These are phyloP conservation scores for Selenia dentaria DNA, from an alignment of 2,888 invertebrate species.

Conservation along the genomic window DNA sequence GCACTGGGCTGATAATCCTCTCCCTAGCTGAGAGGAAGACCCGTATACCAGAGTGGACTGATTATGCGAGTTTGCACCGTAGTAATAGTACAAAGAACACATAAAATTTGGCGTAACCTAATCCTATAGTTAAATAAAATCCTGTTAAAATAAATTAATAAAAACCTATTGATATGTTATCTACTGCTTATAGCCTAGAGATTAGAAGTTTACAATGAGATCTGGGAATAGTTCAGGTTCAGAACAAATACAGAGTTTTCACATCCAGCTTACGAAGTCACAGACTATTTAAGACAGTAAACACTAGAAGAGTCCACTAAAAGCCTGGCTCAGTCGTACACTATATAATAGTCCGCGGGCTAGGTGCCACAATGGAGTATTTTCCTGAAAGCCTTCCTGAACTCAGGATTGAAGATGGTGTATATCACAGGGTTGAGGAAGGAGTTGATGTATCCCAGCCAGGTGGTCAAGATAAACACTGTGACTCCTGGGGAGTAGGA, in stretches of 20 bases:
- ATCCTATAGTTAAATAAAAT: too few species aligned
- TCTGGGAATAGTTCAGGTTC: too few species aligned
- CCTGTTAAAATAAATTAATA: too few species aligned
- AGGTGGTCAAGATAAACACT: slow-evolving; percentile 96
- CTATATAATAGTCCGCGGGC: slow-evolving; percentile 71
- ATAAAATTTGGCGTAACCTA: too few species aligned
- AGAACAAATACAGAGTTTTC: neutral
- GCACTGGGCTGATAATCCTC: too few species aligned
- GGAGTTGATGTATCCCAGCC: slow-evolving; percentile 99
- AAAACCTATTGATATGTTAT: too few species aligned
- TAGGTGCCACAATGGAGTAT: slow-evolving; percentile 89
- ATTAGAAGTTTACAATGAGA: too few species aligned
- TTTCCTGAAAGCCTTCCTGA: slow-evolving; percentile 98
- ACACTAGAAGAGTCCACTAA: slow-evolving; percentile 15
- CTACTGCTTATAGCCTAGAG: too few species aligned
- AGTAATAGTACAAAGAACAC: too few species aligned
- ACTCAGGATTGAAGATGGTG: slow-evolving; percentile 98
- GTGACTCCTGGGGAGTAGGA: slow-evolving; percentile 94
- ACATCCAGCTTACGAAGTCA: slow-evolving; percentile 2
- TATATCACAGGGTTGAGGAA: slow-evolving; percentile 97
- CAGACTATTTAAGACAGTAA: neutral
- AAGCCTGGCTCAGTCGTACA: slow-evolving; percentile 47
- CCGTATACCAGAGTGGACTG: too few species aligned
- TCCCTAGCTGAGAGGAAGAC: too few species aligned
- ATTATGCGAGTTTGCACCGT: too few species aligned